Percentiles rank a stretch among this genome's conserved stretches.
phyloP scores from a whole-genome alignment of 2,797 vertebrate species.

The Columba guinea region DNA sequence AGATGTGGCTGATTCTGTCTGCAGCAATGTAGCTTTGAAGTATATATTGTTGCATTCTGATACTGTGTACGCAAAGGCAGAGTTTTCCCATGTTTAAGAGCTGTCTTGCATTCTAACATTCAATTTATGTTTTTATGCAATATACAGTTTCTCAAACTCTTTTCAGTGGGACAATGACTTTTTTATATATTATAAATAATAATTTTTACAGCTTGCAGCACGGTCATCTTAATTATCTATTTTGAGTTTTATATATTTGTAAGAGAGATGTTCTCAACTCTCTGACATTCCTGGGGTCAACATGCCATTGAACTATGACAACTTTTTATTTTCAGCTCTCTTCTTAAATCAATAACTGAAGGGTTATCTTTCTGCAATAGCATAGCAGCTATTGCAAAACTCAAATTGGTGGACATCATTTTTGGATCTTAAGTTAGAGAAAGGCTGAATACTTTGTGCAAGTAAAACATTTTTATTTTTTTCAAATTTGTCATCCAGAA shows the following conservation, averaged over 20 bases:
- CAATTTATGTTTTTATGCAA: neutral
- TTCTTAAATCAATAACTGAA: neutral
- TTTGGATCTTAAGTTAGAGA: neutral
- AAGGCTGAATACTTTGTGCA: neutral
- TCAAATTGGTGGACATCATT: neutral
- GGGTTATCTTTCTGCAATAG: neutral
- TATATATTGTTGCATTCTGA: neutral
- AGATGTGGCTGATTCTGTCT: neutral
- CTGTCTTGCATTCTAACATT: neutral
- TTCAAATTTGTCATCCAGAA: neutral
- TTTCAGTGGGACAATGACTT: neutral
- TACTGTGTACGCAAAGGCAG: neutral
- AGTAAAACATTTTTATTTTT: neutral
- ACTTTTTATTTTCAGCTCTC: neutral
- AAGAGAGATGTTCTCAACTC: neutral
- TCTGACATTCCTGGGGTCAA: neutral
- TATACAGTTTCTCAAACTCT: neutral
- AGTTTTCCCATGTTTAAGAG: neutral
- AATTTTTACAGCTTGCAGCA: neutral
- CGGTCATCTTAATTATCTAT: neutral
- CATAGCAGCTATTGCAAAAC: neutral
- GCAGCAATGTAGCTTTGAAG: neutral
- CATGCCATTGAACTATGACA: neutral
- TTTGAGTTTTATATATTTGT: neutral
- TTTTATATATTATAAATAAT: neutral